phyloP scores from a whole-genome alignment of 2,888 invertebrate species.

The Zhengitettix transpicula region DNA sequence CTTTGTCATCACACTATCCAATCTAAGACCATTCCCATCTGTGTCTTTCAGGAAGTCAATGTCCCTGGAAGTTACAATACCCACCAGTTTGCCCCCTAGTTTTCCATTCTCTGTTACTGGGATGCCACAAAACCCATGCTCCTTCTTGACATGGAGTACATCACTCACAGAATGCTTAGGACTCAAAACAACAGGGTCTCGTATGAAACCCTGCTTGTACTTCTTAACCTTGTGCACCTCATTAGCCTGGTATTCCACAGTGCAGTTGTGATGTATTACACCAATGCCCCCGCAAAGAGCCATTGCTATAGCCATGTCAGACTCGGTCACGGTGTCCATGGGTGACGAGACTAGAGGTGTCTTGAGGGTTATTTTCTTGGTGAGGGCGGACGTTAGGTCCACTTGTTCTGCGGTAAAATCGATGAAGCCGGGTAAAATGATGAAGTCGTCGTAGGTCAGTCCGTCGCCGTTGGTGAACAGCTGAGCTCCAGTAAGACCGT shows the following conservation, averaged over 20 bases:
- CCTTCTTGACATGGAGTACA: constrained; percentile 74
- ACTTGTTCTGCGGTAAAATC: constrained; percentile 88
- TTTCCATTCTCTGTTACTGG: constrained; percentile 91
- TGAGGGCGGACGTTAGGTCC: constrained; percentile 71
- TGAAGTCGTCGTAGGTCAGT: constrained; percentile 90
- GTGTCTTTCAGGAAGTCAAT: constrained; percentile 68
- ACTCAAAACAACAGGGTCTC: constrained; percentile 86
- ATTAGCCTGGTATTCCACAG: constrained; percentile 81
- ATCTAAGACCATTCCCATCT: neutral
- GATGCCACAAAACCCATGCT: constrained; percentile 88
- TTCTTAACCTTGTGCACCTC: constrained; percentile 95
- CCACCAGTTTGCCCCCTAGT: constrained; percentile 80
- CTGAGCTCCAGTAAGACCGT: constrained; percentile 69
- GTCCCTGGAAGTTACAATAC: constrained; percentile 94
- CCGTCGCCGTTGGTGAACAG: constrained; percentile 73
- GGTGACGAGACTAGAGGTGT: constrained; percentile 94
- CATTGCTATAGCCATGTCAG: constrained; percentile 98
- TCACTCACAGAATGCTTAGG: constrained; percentile 75
- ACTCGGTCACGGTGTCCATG: constrained; percentile 99
- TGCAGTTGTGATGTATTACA: constrained; percentile 93
- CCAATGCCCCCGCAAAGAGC: constrained; percentile 94
- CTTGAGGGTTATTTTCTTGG: constrained; percentile 71
- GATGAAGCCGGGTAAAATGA: constrained; percentile 90
- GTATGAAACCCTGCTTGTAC: constrained; percentile 97
- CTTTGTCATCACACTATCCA: constrained; percentile 50